These are phyloP conservation scores for Agrilus biguttatus DNA, from an alignment of 2,888 invertebrate genomes.

Conservation along the genomic window DNA sequence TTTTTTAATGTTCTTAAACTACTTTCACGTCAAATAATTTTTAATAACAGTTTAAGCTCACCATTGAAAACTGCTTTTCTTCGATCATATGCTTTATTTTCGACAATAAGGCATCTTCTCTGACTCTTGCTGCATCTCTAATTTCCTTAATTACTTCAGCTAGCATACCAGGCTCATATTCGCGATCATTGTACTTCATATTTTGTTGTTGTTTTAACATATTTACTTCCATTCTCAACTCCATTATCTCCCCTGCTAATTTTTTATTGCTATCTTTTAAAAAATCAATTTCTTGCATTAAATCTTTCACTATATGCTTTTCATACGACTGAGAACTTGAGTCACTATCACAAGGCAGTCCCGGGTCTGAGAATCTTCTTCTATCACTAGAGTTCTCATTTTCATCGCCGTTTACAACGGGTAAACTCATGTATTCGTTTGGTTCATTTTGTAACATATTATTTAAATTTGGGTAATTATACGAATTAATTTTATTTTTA, in stretches of 20 bases:
- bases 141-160: constrained; percentile 60
- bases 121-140: constrained; percentile 53
- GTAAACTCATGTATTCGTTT: constrained; percentile 49
- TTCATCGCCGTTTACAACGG: constrained; percentile 50
- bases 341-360: constrained; percentile 35
- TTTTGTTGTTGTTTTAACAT: constrained; percentile 24
- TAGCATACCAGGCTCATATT: constrained; percentile 58
- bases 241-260: constrained; percentile 58
- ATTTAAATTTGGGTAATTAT: not conserved
- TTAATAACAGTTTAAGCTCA: constrained; percentile 14
- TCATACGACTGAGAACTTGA: constrained; percentile 40
- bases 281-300: constrained; percentile 58
- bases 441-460: constrained; percentile 15
- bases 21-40: no score
- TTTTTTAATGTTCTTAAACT: no score
- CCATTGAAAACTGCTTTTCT: constrained; percentile 35
- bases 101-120: constrained; percentile 56
- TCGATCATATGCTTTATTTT: constrained; percentile 44
- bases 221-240: constrained; percentile 49
- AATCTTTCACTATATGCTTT: constrained; percentile 42
- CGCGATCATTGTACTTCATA: constrained; percentile 25
- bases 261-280: constrained; percentile 60
- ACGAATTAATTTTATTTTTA: no score
- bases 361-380: constrained; percentile 54
- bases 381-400: constrained; percentile 39